Base-by-base conservation (phyloP, 1,140 invertebrate species). In the Lordiphosa stackelbergi region DNA sequence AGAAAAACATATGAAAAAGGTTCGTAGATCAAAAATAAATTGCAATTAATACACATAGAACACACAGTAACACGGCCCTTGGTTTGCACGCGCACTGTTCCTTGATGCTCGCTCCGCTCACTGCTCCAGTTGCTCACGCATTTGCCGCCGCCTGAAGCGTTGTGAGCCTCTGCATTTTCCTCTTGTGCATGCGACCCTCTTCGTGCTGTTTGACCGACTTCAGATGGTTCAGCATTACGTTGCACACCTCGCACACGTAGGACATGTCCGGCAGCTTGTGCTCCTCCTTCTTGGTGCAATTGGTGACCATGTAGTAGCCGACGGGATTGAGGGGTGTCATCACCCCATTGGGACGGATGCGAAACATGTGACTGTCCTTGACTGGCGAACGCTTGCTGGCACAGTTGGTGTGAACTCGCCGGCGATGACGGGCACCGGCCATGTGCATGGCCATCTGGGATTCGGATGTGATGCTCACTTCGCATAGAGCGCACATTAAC, bases 171-270 rank as follows among this genome's bases (percentile, higher is more conserved):
- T 57, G 31, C 24, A 77, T 6, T 11, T 55, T 73, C 56, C 64
- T 74, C 0, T 22, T 46, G 71, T 93, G 92, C 43, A 90, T 90
- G 66, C 92, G 92, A 49, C 92, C 92, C 10, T 89, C 89, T 46
- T 92, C 87, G 64, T 93, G 92, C 56, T 92, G 90, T 5, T 88
- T 88, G 59, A 92, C 91, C 35, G 89, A 90, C 49, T 85, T 85
- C 68, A 91, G 89, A 9, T 91, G 91, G 69, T 90, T 91, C 22
- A 92, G 73, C 5, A 91, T 90, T 4, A 91, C 65, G 75, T 93
- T 91, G 78, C 92, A 93, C 2, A 88, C 85, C 5, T 90, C 88
- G 61, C 92, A 93, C 69, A 92, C 93, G 83, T 89, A 93, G 62
- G 89, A 88, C 83, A 90, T 89, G 5, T 91, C 91, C 42, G 89